Conservation (phyloP, 2,797 vertebrate species). For the Steatocranus sp. region DNA sequence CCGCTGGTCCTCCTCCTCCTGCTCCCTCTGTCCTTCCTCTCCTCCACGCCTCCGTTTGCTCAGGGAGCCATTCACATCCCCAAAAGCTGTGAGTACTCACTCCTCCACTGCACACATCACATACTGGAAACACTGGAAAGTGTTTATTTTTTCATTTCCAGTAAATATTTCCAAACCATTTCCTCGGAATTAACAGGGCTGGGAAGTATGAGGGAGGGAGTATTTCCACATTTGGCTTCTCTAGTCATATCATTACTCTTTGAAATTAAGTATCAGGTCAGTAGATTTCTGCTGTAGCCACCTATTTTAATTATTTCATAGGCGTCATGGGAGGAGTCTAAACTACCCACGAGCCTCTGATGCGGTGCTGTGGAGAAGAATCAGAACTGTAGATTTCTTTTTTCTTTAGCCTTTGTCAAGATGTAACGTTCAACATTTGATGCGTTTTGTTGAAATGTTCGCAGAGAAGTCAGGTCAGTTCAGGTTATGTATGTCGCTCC, state of each 20-base stretch:
- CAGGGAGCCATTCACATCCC: slow-evolving; percentile 61
- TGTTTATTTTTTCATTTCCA: not conserved
- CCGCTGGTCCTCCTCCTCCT: slow-evolving; percentile 26
- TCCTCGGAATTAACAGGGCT: not conserved
- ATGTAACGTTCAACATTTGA: not conserved
- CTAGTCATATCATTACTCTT: not conserved
- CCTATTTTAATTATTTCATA: not conserved
- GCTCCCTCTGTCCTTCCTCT: slow-evolving; percentile 42
- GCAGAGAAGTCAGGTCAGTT: not conserved
- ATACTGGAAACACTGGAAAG: not conserved
- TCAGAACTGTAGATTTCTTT: not conserved
- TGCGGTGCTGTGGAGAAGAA: not conserved
- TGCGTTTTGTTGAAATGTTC: fast-evolving
- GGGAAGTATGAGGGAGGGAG: not conserved
- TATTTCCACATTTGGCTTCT: not conserved
- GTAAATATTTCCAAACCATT: not conserved
- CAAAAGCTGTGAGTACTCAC: slow-evolving; percentile 55
- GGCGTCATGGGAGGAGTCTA: not conserved
- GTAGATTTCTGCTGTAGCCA: not conserved
- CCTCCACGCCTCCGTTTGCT: slow-evolving; percentile 13
- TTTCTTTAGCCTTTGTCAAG: not conserved
- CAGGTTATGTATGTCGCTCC: not conserved
- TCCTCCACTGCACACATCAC: not conserved
- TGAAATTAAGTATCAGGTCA: not conserved
- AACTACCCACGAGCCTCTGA: not conserved